Evolutionary conservation across 30 jellyfish, hydroid and myxozoan genomes (phyloP).

Genomic region (Cassiopea xamachana): DNA sequence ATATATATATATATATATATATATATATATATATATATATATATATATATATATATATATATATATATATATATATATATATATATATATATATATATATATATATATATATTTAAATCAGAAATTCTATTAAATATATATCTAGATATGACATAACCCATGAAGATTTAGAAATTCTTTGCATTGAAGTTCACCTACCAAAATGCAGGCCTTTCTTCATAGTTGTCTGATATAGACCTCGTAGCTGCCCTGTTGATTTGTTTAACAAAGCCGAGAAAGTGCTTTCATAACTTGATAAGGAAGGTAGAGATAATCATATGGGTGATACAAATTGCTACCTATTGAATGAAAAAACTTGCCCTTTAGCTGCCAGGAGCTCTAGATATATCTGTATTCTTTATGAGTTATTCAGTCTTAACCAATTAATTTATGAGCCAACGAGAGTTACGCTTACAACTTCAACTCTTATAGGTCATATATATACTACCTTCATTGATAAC

Average conservation of each 20-base stretch:
- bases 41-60: too few relatives aligned
- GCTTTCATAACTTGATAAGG: neutral
- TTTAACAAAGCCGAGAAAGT: neutral
- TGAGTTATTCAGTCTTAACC: constrained; percentile 11
- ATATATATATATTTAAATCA: neutral
- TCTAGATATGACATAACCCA: neutral
- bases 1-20: too few relatives aligned
- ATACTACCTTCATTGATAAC: neutral
- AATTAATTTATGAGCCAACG: neutral
- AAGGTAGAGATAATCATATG: constrained; percentile 17
- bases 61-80: too few relatives aligned
- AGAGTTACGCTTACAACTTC: constrained; percentile 5
- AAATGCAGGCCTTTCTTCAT: neutral
- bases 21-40: too few relatives aligned
- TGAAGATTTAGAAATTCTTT: neutral
- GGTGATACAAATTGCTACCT: neutral
- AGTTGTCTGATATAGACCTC: neutral
- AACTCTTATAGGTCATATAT: neutral
- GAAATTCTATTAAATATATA: neutral
- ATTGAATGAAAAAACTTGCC: neutral
- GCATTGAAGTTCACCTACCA: neutral
- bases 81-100: too few relatives aligned
- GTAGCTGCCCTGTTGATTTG: neutral
- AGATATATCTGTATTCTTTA: constrained; percentile 31
- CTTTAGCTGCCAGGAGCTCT: constrained; percentile 5